Evolutionary conservation across 2,113 vertebrate genomes (phyloP).

Genomic region (Numenius arquata): DNA sequence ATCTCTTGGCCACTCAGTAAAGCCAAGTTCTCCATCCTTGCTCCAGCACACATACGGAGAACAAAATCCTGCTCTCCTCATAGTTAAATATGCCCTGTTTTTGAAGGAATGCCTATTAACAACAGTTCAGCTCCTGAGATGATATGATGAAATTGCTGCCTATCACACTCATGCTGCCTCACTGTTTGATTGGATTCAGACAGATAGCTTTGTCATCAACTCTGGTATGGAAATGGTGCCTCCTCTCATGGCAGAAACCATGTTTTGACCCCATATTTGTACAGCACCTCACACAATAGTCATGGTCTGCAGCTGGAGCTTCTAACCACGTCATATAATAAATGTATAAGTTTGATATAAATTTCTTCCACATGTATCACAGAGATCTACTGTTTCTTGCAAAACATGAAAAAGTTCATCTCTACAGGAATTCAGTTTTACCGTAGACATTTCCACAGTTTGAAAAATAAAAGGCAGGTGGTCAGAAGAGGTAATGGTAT

Average conservation of each 20-base stretch:
- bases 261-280: neutral
- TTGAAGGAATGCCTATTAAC: neutral
- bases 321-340: neutral
- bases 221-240: neutral
- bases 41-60: neutral
- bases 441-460: neutral
- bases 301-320: neutral
- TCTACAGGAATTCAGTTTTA: neutral
- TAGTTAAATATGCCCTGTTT: neutral
- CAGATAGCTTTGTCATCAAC: neutral
- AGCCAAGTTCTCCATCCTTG: neutral
- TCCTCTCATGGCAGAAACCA: rapidly evolving
- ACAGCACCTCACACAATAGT: neutral
- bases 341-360: neutral
- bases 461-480: neutral
- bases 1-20: neutral
- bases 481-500: neutral
- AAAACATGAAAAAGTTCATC: neutral
- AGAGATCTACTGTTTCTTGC: neutral
- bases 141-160: neutral
- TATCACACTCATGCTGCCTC: neutral
- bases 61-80: neutral
- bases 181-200: neutral
- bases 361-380: neutral
- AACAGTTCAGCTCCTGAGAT: neutral